Evolutionary conservation across 2,113 vertebrate genomes (phyloP).

Genomic region (Myotis lucifugus): DNA sequence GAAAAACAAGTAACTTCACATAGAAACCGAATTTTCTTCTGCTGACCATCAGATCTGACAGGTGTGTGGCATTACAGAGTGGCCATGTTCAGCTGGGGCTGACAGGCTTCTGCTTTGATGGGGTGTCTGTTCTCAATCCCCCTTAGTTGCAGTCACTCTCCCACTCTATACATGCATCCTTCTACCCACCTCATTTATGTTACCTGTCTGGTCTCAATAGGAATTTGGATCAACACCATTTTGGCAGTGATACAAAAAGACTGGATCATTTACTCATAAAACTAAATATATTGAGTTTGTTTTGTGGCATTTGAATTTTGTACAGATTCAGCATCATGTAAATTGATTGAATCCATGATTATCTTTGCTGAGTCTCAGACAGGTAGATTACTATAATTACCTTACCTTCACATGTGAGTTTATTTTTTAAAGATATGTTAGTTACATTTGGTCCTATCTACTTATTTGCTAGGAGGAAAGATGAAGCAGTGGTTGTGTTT

Average conservation of each 20-base stretch:
- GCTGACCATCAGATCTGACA: neutral
- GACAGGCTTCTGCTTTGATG: fast-evolving
- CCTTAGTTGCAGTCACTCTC: fast-evolving
- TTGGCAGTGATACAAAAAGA: neutral
- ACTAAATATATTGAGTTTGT: neutral
- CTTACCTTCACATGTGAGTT: neutral
- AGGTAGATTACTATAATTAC: neutral
- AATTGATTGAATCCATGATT: neutral
- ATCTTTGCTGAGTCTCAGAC: neutral
- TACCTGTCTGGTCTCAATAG: neutral
- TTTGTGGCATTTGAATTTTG: neutral
- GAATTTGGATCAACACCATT: neutral
- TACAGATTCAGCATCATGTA: neutral
- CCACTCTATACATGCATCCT: fast-evolving
- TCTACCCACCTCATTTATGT: too few species aligned
- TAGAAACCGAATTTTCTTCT: neutral
- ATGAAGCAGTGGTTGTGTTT: slow-evolving; percentile 39
- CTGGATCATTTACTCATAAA: neutral
- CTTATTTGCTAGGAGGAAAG: slow-evolving; percentile 22
- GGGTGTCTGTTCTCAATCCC: neutral
- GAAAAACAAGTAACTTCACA: neutral
- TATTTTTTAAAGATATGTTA: neutral
- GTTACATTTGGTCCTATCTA: slow-evolving; percentile 48
- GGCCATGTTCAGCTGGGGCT: fast-evolving
- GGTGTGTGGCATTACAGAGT: fast-evolving